These are phyloP conservation scores for Coboldia fuscipes DNA, from an alignment of 1,140 invertebrate genomes.

Conservation along the genomic window DNA sequence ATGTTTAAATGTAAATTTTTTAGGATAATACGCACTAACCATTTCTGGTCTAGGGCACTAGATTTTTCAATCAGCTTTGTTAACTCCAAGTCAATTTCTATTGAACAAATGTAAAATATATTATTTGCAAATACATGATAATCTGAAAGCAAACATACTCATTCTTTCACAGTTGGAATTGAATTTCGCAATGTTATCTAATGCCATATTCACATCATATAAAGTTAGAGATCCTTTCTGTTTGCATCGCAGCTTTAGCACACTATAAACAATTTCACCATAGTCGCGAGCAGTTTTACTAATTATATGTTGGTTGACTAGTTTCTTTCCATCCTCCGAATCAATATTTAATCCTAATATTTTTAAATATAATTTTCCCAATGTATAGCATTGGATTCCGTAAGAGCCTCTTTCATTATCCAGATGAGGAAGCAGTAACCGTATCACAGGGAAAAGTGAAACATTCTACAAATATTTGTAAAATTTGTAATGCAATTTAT, in stretches of 20 bases:
- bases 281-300: slow-evolving; percentile 46
- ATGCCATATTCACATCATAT: slow-evolving; percentile 38
- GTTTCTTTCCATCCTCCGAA: slow-evolving; percentile 28
- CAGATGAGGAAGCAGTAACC: slow-evolving; percentile 44
- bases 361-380: slow-evolving; percentile 42
- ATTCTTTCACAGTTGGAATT: slow-evolving; percentile 27
- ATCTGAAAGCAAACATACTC: slow-evolving; percentile 10
- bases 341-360: slow-evolving; percentile 42
- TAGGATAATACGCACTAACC: slow-evolving; percentile 71
- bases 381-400: slow-evolving; percentile 37
- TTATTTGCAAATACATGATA: background rate
- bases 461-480: slow-evolving; percentile 9
- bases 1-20: slow-evolving; percentile 61
- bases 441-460: slow-evolving; percentile 44
- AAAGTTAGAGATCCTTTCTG: slow-evolving; percentile 26
- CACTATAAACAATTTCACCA: slow-evolving; percentile 42
- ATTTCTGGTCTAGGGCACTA: slow-evolving; percentile 61
- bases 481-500: background rate
- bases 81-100: slow-evolving; percentile 28
- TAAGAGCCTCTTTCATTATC: slow-evolving; percentile 39
- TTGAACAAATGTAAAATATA: slow-evolving; percentile 7
- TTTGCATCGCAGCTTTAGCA: slow-evolving; percentile 41
- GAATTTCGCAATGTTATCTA: slow-evolving; percentile 42
- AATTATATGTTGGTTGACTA: slow-evolving; percentile 11
- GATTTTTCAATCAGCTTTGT: slow-evolving; percentile 29